Evolutionary conservation across 1,140 invertebrate species (phyloP), one percentile per base, ranked within the genome.

Genomic region (Halictus rubicundus): DNA sequence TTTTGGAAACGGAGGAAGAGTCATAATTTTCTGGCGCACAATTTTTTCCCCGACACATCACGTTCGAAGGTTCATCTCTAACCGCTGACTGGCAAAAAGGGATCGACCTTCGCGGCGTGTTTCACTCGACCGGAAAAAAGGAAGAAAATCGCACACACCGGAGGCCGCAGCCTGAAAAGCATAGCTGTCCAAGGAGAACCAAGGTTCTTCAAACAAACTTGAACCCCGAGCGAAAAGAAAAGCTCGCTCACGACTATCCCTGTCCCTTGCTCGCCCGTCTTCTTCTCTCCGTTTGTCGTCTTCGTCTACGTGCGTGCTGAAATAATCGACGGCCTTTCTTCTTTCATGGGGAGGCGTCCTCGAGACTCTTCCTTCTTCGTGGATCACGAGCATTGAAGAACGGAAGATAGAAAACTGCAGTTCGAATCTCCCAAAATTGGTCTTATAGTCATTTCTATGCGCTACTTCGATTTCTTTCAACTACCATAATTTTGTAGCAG

Each of bases 121-220:
- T 54, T 21, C 16, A 54, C 5, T 16, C 49, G 49, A 54, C 14
- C 16, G 21, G 54, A 57, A 21, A 57, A 21, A n/a, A n/a, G 21
- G 60, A 60, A 5, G 39, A 9, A 66, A 49, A 32, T 16, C 23
- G 46, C 12, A 19, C 10, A 19, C 14, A 27, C 10, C 9, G 23
- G 14, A 23, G n/a, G 21, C 39, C 2, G n/a, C 9, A 14, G 46
- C 1, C 21, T 71, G 60, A 64, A 78, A 78, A 63, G 76, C 37
- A 2, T n/a, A 42, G 10, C 21, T 19, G 61, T 37, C 39, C 57
- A 52, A 37, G 61, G 72, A 42, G 42, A 57, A 72, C 69, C 76
- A 78, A 78, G 76, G 69, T 78, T 78, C 76, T 65, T 78, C 69
- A 78, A 78, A 78, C 76, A 78, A 72, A 78, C 76, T 78, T 78